Evolutionary conservation across 2,797 vertebrate genomes (phyloP).

Genomic region (Bryconaethiops microstoma): DNA sequence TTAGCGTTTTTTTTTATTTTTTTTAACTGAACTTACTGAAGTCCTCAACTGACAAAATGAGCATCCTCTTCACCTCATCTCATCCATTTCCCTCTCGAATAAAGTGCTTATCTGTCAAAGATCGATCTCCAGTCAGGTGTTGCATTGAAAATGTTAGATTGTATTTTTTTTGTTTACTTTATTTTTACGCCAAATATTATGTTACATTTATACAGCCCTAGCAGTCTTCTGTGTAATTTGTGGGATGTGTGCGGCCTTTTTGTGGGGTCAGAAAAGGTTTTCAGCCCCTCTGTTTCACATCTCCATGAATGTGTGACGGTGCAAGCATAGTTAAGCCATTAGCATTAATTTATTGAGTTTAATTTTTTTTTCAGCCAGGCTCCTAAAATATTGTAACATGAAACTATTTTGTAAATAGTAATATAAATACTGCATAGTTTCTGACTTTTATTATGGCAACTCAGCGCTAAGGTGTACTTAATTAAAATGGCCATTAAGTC

Average conservation of each 20-base stretch:
- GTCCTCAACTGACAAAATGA: neutral
- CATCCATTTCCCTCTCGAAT: neutral
- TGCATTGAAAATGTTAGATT: neutral
- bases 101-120: neutral
- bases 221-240: neutral
- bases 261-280: neutral
- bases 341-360: conserved; percentile 59
- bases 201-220: neutral
- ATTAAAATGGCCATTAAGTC: conserved; percentile 47
- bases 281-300: neutral
- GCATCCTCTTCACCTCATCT: neutral
- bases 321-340: conserved; percentile 42
- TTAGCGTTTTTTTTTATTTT: neutral
- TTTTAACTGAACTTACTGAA: neutral
- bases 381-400: conserved; percentile 70
- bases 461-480: conserved; percentile 71
- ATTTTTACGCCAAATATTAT: neutral
- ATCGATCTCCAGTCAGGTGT: too few species aligned
- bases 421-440: conserved; percentile 80
- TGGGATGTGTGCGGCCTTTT: neutral
- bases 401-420: conserved; percentile 81
- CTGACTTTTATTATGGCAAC: conserved; percentile 54
- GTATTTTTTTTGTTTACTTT: neutral
- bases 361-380: conserved; percentile 61
- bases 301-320: neutral